phyloP scores from a whole-genome alignment of 2,888 invertebrate genomes.

The Pegoplata infirma region DNA sequence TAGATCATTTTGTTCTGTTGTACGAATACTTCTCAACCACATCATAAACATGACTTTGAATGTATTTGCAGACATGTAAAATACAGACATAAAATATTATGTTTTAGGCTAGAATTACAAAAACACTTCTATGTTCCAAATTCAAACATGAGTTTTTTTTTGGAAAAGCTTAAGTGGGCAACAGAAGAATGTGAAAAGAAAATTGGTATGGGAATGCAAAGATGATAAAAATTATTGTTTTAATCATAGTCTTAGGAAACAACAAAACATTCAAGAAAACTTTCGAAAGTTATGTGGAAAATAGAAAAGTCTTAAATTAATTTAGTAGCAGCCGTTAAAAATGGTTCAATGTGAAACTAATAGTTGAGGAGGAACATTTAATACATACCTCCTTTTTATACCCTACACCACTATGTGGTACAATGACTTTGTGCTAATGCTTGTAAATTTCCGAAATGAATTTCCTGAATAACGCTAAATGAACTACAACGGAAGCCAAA shows the following conservation, averaged over 20 bases:
- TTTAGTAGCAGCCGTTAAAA: neutral
- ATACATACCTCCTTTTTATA: no score
- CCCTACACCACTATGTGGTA: no score
- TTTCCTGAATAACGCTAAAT: no score
- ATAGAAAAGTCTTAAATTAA: slow-evolving; percentile 14
- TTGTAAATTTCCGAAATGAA: no score
- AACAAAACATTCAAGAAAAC: slow-evolving; percentile 14
- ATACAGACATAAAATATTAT: slow-evolving; percentile 9
- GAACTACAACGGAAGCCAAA: no score
- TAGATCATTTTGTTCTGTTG: no score
- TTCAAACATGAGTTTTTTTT: slow-evolving; percentile 37
- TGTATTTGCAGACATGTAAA: neutral
- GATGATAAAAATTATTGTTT: slow-evolving; percentile 42
- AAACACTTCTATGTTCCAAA: neutral
- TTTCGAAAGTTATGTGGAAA: slow-evolving; percentile 1
- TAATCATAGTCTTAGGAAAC: slow-evolving; percentile 44
- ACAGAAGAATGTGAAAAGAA: slow-evolving; percentile 16
- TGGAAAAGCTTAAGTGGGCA: slow-evolving; percentile 29
- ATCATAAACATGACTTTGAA: no score
- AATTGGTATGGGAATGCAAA: slow-evolving; percentile 36
- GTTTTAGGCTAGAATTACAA: neutral
- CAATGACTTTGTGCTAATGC: no score
- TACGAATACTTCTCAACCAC: neutral
- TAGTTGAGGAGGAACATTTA: no score
- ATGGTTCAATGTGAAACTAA: no score